phyloP scores from a whole-genome alignment of 2,888 invertebrate species.

The Synanthedon myopaeformis region DNA sequence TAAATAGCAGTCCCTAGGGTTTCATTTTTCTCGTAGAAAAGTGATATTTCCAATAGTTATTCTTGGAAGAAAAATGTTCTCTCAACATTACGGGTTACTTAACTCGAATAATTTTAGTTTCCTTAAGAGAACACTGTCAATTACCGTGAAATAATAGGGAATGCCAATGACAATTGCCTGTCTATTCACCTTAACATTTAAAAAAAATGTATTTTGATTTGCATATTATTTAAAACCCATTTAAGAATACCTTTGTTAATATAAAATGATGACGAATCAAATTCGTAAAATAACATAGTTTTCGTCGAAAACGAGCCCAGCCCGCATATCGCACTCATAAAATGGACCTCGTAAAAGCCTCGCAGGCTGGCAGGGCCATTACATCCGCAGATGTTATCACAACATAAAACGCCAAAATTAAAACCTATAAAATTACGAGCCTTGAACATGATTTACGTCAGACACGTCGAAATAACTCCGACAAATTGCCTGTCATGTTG shows the following conservation, averaged over 20 bases:
- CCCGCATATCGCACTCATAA: constrained; percentile 24
- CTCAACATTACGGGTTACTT: too few species aligned
- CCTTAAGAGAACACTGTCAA: too few species aligned
- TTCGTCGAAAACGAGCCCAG: background rate
- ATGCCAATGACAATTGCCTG: too few species aligned
- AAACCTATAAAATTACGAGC: constrained; percentile 55
- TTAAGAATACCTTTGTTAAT: background rate
- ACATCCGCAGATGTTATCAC: constrained; percentile 56
- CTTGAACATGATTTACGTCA: constrained; percentile 44
- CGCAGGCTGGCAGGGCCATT: constrained; percentile 33
- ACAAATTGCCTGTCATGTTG: constrained; percentile 36
- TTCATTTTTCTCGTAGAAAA: too few species aligned
- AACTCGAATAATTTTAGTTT: too few species aligned
- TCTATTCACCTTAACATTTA: too few species aligned
- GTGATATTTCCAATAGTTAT: too few species aligned
- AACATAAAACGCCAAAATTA: constrained; percentile 60
- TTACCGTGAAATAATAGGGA: too few species aligned
- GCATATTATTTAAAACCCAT: too few species aligned
- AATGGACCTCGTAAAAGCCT: constrained; percentile 39
- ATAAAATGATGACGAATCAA: background rate
- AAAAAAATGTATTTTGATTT: too few species aligned
- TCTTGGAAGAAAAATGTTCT: too few species aligned
- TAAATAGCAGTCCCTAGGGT: too few species aligned
- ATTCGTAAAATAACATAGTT: constrained; percentile 1
- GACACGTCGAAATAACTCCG: constrained; percentile 25